Conservation (phyloP, 2,113 vertebrate genomes). For the Megaptera novaeangliae region DNA sequence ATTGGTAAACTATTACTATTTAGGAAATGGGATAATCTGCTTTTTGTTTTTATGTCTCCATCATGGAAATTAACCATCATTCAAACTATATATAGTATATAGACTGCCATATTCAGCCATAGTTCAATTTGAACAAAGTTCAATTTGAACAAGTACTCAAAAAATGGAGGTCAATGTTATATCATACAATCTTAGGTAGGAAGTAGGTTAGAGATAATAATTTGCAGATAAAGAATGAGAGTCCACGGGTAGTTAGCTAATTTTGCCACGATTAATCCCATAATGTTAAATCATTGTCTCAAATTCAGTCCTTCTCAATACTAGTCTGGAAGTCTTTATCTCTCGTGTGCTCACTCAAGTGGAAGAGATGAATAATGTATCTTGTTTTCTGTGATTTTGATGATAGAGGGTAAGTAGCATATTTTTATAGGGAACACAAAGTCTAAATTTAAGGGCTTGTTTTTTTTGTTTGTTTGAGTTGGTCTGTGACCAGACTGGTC, state of each 20-base stretch:
- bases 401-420: neutral
- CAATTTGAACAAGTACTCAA: neutral
- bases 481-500: neutral
- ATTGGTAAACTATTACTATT: neutral
- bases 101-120: neutral
- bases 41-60: neutral
- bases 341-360: neutral
- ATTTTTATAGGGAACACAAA: neutral
- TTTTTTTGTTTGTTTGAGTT: neutral
- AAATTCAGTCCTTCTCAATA: neutral
- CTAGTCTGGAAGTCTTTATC: neutral
- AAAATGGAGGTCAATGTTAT: neutral
- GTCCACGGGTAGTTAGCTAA: neutral
- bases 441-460: neutral
- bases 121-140: neutral
- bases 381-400: neutral
- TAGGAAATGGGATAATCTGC: neutral
- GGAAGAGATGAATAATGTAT: neutral
- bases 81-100: neutral
- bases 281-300: neutral
- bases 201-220: neutral
- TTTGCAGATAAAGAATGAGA: neutral
- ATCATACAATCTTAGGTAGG: neutral
- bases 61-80: neutral
- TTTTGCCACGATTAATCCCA: neutral